Evolutionary conservation across 2,888 invertebrate genomes (phyloP).

Genomic region (Acholoe squamosa): DNA sequence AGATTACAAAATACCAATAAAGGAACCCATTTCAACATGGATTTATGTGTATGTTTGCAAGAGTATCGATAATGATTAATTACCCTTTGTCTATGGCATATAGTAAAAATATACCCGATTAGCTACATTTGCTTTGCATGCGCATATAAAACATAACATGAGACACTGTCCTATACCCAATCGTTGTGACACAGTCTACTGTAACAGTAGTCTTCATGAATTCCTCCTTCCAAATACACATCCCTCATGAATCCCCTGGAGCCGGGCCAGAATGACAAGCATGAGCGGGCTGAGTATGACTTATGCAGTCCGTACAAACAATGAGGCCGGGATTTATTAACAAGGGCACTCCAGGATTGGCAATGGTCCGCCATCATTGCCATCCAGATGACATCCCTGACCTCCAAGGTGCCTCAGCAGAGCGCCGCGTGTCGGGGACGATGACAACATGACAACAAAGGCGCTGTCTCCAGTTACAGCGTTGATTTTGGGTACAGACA

Average conservation of each 20-base stretch:
- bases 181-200: no score
- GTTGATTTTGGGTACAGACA: neutral
- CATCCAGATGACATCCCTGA: neutral
- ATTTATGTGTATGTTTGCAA: no score
- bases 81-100: no score
- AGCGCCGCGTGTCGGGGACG: neutral
- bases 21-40: no score
- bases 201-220: no score
- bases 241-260: neutral
- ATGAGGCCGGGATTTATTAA: constrained; percentile 39
- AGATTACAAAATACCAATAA: no score
- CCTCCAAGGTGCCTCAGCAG: neutral
- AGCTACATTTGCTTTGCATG: no score
- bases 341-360: neutral
- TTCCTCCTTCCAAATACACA: neutral
- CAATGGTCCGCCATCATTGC: neutral
- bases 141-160: no score
- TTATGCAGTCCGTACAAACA: constrained; percentile 13
- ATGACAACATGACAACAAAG: constrained; percentile 35
- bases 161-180: no score
- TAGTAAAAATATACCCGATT: no score
- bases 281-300: constrained; percentile 28
- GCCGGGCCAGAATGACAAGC: neutral
- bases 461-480: neutral
- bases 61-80: no score